These are phyloP conservation scores for Poecilia velifera DNA, from an alignment of 2,797 vertebrate species.

Conservation along the genomic window DNA sequence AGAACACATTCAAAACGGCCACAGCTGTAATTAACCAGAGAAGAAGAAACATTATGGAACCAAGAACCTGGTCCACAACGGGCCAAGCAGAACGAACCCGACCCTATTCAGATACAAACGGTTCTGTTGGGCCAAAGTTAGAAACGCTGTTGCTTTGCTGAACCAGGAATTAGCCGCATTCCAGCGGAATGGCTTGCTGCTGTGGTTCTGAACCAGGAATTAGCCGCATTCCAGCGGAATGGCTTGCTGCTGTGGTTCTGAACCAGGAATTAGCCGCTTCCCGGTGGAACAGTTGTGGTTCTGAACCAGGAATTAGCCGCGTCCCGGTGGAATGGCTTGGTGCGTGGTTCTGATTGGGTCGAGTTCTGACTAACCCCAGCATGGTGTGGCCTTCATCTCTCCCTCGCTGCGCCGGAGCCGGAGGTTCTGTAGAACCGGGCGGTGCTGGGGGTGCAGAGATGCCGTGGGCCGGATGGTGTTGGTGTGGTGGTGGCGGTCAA, in stretches of 20 bases:
- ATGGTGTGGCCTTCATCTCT: conserved; percentile 30
- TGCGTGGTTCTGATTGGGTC: conserved; percentile 24
- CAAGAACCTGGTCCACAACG: background rate
- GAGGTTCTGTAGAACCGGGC: background rate
- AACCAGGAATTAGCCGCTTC: background rate
- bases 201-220: background rate
- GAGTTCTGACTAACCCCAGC: conserved; percentile 20
- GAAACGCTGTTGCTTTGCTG: background rate
- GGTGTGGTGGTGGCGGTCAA: background rate
- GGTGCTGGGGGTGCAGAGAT: conserved; percentile 32
- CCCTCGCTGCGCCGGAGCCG: conserved; percentile 10
- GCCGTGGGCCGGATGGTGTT: conserved; percentile 18
- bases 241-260: conserved; percentile 20
- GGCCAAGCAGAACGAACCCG: background rate
- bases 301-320: too few relatives aligned
- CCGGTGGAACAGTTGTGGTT: conserved; percentile 6
- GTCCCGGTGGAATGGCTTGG: background rate
- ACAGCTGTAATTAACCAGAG: background rate
- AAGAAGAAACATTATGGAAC: background rate
- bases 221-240: background rate
- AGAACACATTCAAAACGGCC: too few relatives aligned
- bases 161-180: background rate
- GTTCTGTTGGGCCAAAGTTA: background rate
- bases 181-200: conserved; percentile 30
- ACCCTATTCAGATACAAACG: background rate